Base-by-base conservation (phyloP, 2,888 invertebrate species). In the Melolontha melolontha region DNA sequence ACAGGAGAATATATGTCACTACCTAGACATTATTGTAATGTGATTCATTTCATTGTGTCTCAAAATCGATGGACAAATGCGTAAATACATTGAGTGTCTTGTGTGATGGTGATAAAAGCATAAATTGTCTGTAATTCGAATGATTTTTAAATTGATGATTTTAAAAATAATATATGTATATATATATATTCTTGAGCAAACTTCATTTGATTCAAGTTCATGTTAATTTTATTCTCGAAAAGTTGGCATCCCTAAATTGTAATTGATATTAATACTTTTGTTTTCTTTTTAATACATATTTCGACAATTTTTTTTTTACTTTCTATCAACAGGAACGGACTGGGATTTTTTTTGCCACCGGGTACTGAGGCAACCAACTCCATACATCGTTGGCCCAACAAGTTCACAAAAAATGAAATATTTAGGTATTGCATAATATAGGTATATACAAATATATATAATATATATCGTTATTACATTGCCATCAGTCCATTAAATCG, bases 371-470 rank as follows among this genome's bases (percentile, higher is more conserved):
- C 59, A 59, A 59, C 59, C 59, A 12, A 44, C 59, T 44, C 59
- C 59, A 44, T 59, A 59, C 59, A 59, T 59, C 59, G 59, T 44
- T 14, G 59, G 59, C 59, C 59, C 42, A 29, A 59, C 59, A 29
- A 44, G 59, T 59, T 14, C 59, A 44, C 59, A 59, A 59, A 59
- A 59, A 59, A 44, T 44, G 59, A 59, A 59, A 59, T 59, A 59
- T 59, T 59, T 59, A 59, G 59, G 59, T 59, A 59, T 59, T 59
- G 40, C 59, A 59, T 59, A 59, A 59, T 59, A 59, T 59, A 59
- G 59, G 59, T 59, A 59, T 59, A 59, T 59, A 59, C 29, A 59
- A 11, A 59, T 17, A 47, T 47, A 47, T 47, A 47, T 47, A 47
- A 14, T 14, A 47, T 59, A 59, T 59, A 34, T 34, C 34, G 34